Base-by-base conservation (phyloP, 2,888 invertebrate species). In the Blastobasis lacticolella region DNA sequence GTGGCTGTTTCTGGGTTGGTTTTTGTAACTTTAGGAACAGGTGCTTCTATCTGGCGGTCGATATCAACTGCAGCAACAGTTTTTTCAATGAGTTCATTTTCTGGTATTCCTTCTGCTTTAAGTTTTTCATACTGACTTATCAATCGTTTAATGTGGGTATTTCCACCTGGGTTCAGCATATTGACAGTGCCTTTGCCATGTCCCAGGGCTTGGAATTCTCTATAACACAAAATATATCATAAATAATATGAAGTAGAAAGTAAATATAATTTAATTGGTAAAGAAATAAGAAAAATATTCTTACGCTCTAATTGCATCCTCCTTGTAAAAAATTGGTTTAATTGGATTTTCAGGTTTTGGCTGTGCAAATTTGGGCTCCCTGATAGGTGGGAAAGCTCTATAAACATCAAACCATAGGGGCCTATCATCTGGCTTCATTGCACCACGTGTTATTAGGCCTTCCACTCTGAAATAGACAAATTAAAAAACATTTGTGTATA, bases 381-480 rank as follows among this genome's bases (percentile, higher is more conserved):
- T 81, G 59, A 92, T 91, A 1, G 99, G 98, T 6, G 98, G 98
- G 84, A 97, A 97, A 0, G 94, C 92, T 78, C 92, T 92, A 74
- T 97, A 98, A 36, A 99, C 86, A 71, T 96, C 95, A 73, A 94
- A 97, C 99, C 99, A 99, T 7, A 98, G 55, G 0, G 99, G 99
- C 58, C 94, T 90, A 65, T 98, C 96, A 61, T 94, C 93, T 52
- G 91, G 87, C 70, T 91, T 93, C 76, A 97, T 86, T 4, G 94
- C 97, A 48, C 95, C 94, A 36, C 94, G 90, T 54, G 92, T 90
- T 9, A 98, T 73, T 41, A 99, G 86, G 5, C 97, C 96, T 61
- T 91, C 90, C 3, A 94, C 89, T 74, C 97, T 96, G 71, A 42
- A 85, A 67, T 53, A 60, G 63, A 55, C 53, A 10, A 49, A 38